Base-by-base conservation (phyloP, 35 echinoderm and acorn worm species). In the Holothuria glaberrima region DNA sequence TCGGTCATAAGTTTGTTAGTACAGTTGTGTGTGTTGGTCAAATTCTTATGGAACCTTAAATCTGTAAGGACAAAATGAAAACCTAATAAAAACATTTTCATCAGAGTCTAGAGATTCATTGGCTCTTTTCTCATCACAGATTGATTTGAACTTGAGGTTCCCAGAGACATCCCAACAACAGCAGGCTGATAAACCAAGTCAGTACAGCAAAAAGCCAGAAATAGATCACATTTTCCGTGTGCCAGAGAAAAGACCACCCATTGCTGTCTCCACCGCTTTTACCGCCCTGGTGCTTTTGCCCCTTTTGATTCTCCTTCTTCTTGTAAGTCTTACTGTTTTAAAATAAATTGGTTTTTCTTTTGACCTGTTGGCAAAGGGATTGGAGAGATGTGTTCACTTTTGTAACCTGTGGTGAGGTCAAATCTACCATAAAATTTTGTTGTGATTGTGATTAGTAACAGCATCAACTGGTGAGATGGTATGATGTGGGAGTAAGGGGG, bases 141-240 rank as follows among this genome's bases (percentile, higher is more conserved):
- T 90, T 83, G 95, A 94, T 59, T 69, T 98, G 3, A 75, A 91
- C 78, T 44, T 98, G 62, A 94, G 92, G 68, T 94, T 98, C 58
- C 87, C 93, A 13, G 95, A 98, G 30, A 87, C 86, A 4, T 12
- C 57, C 35, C 86, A 94, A 46, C 81, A 72, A 9, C 88, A 89
- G 54, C n/a, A 84, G 57, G n/a, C 54, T 10, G 80, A 62, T 18
- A 46, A 31, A 31, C 45, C 61, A 25, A 71, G 72, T 36, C 89
- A 85, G 83, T 98, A 94, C 77, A 68, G 54, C n/a, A 66, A 92
- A 79, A 81, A 92, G 50, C 92, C 92, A 10, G 80, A 92, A 36
- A 94, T 98, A 26, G 78, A 94, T 13, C 95, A 98, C 88, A 94
- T 94, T 88, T 98, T 98, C 92, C 90, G 95, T n/a, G 79, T 89